Evolutionary conservation across 2,888 invertebrate genomes (phyloP), one percentile per base, ranked within the genome.

Genomic region (Rotaria socialis): DNA sequence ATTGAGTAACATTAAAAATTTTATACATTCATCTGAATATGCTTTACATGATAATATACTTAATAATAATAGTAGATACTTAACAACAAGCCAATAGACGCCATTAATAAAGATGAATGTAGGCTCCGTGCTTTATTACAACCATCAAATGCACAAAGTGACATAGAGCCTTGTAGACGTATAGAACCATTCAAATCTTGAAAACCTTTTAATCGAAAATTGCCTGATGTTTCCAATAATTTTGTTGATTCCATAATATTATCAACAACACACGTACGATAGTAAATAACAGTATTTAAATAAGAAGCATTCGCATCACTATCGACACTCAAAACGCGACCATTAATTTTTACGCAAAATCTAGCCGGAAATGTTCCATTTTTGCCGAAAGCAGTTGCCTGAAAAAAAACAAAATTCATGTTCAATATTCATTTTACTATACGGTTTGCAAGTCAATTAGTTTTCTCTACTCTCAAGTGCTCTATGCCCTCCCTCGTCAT

Each of bases 211-310:
- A 80, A 80, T n/a, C 80, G 80, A 47, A 80, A 80, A 80, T 80
- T 80, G 47, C 80, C 80, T 5, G 80, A 80, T 47, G 80, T 41
- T 47, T 80, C 80, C n/a, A 80, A 80, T 24, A 24, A 47, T 80
- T 80, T 80, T n/a, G 80, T 80, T 43, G 80, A 80, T 47, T 80
- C 80, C 80, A 80, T 80, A 24, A 80, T 47, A 47, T 80, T 80
- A 14, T 80, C 47, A 24, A 80, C 80, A 47, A 80, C 47, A n/a
- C 80, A 80, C n/a, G 80, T 80, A 24, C 80, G 47, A 47, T 47
- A 80, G 35, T 80, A 80, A 11, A 80, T 24, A 43, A 80, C 8
- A 47, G 80, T 47, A 47, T 80, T 80, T 47, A 80, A 24, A 43
- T 24, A 43, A 47, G 80, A 80, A 47, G 16, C 41, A 47, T 80